These are phyloP conservation scores for Caracal caracal DNA, from an alignment of 2,113 vertebrate genomes.

Conservation along the genomic window DNA sequence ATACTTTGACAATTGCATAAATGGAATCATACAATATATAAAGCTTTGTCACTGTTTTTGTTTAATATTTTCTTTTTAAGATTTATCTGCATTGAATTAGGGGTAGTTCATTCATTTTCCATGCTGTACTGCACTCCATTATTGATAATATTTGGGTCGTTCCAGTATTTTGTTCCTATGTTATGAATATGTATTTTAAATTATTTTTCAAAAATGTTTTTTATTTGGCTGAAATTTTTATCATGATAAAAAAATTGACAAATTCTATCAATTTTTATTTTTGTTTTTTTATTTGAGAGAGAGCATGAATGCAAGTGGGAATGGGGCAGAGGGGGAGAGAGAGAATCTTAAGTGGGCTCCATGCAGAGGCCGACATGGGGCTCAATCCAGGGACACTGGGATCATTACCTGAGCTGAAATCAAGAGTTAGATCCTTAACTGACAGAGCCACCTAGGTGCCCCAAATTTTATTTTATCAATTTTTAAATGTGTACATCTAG, in stretches of 20 bases:
- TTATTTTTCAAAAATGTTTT: background rate
- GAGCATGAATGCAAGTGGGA: no score
- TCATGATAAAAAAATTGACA: background rate
- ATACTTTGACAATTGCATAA: background rate
- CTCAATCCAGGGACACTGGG: no score
- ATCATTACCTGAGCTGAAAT: no score
- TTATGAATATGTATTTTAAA: background rate
- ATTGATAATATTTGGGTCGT: background rate
- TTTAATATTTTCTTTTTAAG: background rate
- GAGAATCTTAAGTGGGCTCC: no score
- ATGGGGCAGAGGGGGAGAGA: no score
- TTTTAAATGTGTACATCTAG: background rate
- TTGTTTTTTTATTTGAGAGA: no score
- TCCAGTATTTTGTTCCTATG: background rate
- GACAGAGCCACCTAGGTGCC: no score
- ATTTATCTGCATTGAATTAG: background rate
- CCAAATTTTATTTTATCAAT: no score
- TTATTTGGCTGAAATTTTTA: background rate
- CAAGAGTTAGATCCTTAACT: no score
- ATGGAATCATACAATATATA: background rate
- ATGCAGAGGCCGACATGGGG: no score
- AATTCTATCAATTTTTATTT: background rate
- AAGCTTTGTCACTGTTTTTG: background rate
- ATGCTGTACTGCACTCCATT: background rate
- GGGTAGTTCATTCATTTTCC: background rate